Evolutionary conservation across 2,797 vertebrate species (phyloP), one percentile per base, ranked within the genome.

Genomic region (Cynopterus sphinx): DNA sequence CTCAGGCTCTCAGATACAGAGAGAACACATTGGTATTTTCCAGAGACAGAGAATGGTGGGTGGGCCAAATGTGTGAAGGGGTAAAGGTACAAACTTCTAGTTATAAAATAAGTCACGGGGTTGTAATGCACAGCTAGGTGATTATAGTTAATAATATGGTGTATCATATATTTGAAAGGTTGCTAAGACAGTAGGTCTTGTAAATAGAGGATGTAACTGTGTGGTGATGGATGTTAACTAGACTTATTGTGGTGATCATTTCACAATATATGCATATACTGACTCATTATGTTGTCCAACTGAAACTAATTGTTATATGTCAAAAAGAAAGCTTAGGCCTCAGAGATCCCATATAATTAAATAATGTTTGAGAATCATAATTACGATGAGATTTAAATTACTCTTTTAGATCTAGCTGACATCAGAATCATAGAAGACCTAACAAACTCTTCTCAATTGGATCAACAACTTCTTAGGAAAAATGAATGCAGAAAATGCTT

Each of bases 401-500:
- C 15, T 88, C 2, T 28, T 43, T 71, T 9, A 91, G 13, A 75
- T 86, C 51, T 51, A 24, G 16, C 61, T 24, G 10, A 67, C 36
- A 26, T 33, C 71, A 67, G 74, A 81, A 84, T 41, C 5, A 16
- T 9, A 78, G 19, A 53, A 83, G 24, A 53, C 12, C 3, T 31
- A 4, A 6, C 2, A 70, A 33, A 3, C 2, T 68, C 2, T 78
- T 90, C 46, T 19, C 41, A 77, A 87, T 78, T 93, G 82, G 13
- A 68, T n/a, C 4, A 70, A 73, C 10, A 81, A 26, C n/a, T 78
- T 82, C 15, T 87, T 87, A 49, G 10, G 13, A 75, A 93, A 94
- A 90, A 59, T 78, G 94, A 95, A 70, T 43, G 8, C 22, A 96
- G 17, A 57, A 84, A 43, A 91, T 79, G 15, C 1, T 75, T 96